phyloP scores from a whole-genome alignment of 2,888 invertebrate genomes.

The Antheraea yamamai region DNA sequence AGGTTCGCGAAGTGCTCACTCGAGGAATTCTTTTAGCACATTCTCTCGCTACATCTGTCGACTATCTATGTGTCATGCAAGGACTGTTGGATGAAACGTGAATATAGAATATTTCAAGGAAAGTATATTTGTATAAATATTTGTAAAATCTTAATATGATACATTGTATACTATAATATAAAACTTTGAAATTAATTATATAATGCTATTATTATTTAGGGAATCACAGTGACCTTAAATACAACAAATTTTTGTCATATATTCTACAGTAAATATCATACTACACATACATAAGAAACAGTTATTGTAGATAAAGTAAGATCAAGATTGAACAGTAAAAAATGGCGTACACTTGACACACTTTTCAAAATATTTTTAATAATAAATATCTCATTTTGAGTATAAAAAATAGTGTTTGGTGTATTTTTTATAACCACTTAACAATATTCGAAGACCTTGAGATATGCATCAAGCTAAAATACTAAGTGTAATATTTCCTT shows the following conservation, averaged over 20 bases:
- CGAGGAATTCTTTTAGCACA: conserved; percentile 69
- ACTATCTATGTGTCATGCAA: conserved; percentile 77
- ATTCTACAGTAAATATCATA: not conserved
- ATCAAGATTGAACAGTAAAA: not conserved
- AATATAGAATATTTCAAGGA: conserved; percentile 7
- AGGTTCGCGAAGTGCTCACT: conserved; percentile 72
- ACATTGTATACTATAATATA: not conserved
- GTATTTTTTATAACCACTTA: not conserved
- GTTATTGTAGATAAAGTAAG: not conserved
- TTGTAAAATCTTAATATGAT: not conserved
- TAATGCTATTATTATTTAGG: not conserved
- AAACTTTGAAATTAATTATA: not conserved
- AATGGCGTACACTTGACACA: not conserved
- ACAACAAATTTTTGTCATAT: not conserved
- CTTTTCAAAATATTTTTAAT: not conserved
- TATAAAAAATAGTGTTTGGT: not conserved
- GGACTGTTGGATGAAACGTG: conserved; percentile 67
- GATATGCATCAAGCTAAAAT: not conserved
- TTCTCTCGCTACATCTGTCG: conserved; percentile 74
- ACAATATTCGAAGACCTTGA: not conserved
- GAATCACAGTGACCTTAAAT: not conserved
- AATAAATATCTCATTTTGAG: too few relatives aligned
- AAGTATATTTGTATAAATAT: not conserved
- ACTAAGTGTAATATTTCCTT: not conserved
- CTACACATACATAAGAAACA: not conserved